A percentile compares a stretch with the other conserved stretches of the same genome.
These are phyloP conservation scores for Peribatodes rhomboidaria DNA, from an alignment of 2,888 invertebrate genomes.

Conservation along the genomic window DNA sequence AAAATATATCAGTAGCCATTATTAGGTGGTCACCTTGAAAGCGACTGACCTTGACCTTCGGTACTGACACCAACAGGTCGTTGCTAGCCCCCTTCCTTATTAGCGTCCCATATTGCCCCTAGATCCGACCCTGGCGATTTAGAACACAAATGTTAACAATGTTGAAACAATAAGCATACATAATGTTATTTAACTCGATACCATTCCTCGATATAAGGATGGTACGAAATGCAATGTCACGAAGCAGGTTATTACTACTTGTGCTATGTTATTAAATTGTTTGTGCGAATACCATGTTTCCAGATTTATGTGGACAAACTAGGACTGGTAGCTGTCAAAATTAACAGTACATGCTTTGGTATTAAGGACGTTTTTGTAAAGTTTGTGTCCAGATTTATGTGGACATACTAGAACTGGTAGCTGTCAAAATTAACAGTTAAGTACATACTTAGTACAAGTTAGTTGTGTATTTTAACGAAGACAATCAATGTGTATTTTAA, in stretches of 20 bases:
- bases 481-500: too few species aligned
- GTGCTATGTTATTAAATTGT: conserved; percentile 71
- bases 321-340: background rate
- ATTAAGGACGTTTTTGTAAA: too few species aligned
- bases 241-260: conserved; percentile 61
- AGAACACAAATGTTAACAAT: background rate
- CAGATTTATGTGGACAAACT: conserved; percentile 13
- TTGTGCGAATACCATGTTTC: conserved; percentile 55
- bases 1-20: too few species aligned
- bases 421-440: background rate
- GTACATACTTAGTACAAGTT: too few species aligned
- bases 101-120: too few species aligned
- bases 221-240: conserved; percentile 55
- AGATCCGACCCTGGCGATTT: too few species aligned
- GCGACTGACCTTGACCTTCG: too few species aligned
- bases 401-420: conserved; percentile 4
- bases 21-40: too few species aligned
- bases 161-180: background rate
- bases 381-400: conserved; percentile 11
- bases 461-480: too few species aligned
- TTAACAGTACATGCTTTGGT: too few species aligned
- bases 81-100: too few species aligned
- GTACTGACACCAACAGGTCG: too few species aligned
- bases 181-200: background rate
- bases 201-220: conserved; percentile 32